These are phyloP conservation scores for Heliconius charithonia DNA, from an alignment of 2,888 invertebrate genomes.

Conservation along the genomic window DNA sequence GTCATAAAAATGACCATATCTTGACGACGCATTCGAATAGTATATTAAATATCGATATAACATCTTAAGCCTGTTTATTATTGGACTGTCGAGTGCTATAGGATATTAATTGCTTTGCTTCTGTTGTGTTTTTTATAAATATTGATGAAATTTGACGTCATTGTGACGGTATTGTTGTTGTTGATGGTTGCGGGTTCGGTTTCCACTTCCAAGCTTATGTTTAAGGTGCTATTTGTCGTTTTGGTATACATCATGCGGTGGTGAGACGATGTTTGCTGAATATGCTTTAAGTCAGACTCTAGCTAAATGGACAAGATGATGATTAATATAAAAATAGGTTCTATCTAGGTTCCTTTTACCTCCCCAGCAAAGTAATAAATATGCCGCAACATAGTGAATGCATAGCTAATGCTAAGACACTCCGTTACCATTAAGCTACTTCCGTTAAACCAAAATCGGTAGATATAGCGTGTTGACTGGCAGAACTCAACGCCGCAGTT, in stretches of 20 bases:
- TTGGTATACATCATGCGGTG: no score
- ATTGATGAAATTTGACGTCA: neutral
- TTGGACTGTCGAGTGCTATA: neutral
- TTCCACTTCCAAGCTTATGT: neutral
- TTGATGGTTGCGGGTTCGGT: neutral
- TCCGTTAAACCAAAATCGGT: neutral
- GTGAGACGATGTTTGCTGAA: no score
- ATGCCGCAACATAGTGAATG: no score
- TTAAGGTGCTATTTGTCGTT: no score
- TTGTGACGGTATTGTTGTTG: neutral
- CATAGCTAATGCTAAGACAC: neutral
- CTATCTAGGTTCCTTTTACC: no score
- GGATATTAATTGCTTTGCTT: slow-evolving; percentile 14
- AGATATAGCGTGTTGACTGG: neutral
- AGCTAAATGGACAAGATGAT: no score
- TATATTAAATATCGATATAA: slow-evolving; percentile 49
- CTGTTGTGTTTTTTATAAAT: slow-evolving; percentile 8
- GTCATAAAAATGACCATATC: slow-evolving; percentile 58
- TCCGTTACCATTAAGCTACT: neutral
- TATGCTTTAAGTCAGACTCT: no score
- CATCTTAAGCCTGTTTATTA: slow-evolving; percentile 9
- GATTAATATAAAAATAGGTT: no score
- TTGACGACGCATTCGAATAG: slow-evolving; percentile 55
- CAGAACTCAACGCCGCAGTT: neutral
- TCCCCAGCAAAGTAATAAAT: no score